A percentile compares a stretch with the other conserved stretches of the same genome.
phyloP scores from a whole-genome alignment of 2,888 invertebrate species.

The Smittia aterrima region DNA sequence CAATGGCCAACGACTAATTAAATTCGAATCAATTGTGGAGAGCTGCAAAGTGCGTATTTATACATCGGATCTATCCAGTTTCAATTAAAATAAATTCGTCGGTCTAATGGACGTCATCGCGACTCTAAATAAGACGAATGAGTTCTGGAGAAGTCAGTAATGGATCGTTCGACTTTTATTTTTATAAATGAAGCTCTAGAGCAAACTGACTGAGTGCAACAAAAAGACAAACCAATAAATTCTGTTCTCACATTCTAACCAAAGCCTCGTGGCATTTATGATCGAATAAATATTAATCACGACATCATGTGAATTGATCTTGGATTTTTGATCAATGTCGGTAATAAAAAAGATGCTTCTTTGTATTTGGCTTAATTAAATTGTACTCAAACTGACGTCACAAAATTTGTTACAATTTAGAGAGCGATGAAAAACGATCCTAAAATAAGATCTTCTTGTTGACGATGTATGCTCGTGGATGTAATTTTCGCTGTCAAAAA shows the following conservation, averaged over 20 bases:
- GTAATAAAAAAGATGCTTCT: neutral
- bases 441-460: neutral
- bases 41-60: neutral
- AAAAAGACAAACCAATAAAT: neutral
- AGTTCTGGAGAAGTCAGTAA: too few species aligned
- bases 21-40: neutral
- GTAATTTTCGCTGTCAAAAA: neutral
- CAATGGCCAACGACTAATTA: neutral
- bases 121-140: too few species aligned
- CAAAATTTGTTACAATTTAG: neutral
- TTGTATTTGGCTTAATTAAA: conserved; percentile 5
- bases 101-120: too few species aligned
- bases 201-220: neutral
- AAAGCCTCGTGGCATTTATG: neutral
- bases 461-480: neutral
- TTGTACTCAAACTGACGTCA: neutral
- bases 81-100: neutral
- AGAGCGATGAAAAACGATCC: neutral
- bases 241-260: too few species aligned
- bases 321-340: neutral
- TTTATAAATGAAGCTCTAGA: too few species aligned
- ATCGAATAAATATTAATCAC: neutral
- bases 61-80: neutral
- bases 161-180: too few species aligned
- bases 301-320: neutral